Percentiles rank a stretch among this genome's conserved stretches.
Conservation (phyloP, 2,888 invertebrate species). For the Melikaiella ostensackeni region DNA sequence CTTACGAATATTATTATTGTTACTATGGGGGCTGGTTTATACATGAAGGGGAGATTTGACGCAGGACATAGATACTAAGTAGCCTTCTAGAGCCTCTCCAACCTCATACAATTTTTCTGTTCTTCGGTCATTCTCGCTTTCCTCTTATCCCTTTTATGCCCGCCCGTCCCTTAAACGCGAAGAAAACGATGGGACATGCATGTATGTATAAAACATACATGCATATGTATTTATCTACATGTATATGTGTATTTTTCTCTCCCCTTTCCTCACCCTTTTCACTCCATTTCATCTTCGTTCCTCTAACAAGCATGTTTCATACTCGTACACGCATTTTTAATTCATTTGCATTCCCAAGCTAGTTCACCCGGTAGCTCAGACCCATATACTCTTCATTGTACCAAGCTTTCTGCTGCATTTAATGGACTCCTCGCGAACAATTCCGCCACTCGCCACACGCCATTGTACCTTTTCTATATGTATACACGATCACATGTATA, state of each 20-base stretch:
- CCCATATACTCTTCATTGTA: conserved; percentile 55
- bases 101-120: conserved; percentile 21
- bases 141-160: conserved; percentile 27
- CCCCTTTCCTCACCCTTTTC: conserved; percentile 43
- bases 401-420: conserved; percentile 56
- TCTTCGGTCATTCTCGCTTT: conserved; percentile 27
- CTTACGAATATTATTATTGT: conserved; percentile 60
- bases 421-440: conserved; percentile 63
- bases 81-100: conserved; percentile 65
- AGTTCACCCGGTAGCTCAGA: conserved; percentile 50
- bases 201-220: background rate
- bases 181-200: background rate
- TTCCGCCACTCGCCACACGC: conserved; percentile 59
- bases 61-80: conserved; percentile 70
- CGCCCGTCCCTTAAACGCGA: conserved; percentile 14
- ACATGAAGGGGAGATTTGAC: conserved; percentile 61
- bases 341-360: conserved; percentile 63
- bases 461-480: conserved; percentile 47
- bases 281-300: conserved; percentile 41
- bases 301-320: conserved; percentile 44
- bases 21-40: conserved; percentile 47
- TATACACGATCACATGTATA: background rate
- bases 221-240: background rate
- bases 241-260: background rate
- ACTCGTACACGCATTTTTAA: conserved; percentile 54